A percentile compares a stretch with the other conserved stretches of the same genome.
phyloP scores from a whole-genome alignment of 2,797 vertebrate species.

The Jordanella pulchra region DNA sequence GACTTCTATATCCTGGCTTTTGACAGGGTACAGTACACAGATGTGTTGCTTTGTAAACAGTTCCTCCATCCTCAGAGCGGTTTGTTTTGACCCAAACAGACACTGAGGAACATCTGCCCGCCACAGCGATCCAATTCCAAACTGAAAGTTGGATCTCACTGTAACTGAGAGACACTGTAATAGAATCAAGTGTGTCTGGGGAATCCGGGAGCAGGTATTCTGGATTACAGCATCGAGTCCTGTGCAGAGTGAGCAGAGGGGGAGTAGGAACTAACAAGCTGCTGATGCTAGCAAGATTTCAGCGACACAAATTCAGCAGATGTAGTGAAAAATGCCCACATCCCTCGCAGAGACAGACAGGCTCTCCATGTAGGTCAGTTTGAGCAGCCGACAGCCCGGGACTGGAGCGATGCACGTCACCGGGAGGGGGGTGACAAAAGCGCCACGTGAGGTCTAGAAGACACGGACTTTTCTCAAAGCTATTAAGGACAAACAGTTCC shows the following conservation, averaged over 20 bases:
- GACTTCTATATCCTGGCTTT: slow-evolving; percentile 59
- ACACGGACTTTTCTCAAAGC: slow-evolving; percentile 12
- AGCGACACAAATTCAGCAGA: slow-evolving; percentile 62
- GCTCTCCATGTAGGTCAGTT: slow-evolving; percentile 67
- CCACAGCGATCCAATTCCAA: slow-evolving; percentile 57
- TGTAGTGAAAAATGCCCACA: slow-evolving; percentile 52
- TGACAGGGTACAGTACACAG: slow-evolving; percentile 77
- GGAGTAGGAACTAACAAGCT: slow-evolving; percentile 74
- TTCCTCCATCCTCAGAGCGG: slow-evolving; percentile 35
- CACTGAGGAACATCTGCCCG: slow-evolving; percentile 73
- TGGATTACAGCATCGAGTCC: slow-evolving; percentile 62
- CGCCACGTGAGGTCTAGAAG: slow-evolving; percentile 19
- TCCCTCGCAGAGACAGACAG: slow-evolving; percentile 51
- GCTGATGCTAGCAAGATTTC: slow-evolving; percentile 68
- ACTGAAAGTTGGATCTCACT: slow-evolving; percentile 55
- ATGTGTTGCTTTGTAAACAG: slow-evolving; percentile 72
- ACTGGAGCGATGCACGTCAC: slow-evolving; percentile 47
- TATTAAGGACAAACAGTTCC: slow-evolving; percentile 41
- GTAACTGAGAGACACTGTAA: slow-evolving; percentile 42
- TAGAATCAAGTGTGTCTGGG: slow-evolving; percentile 19
- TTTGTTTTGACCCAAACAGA: slow-evolving; percentile 63
- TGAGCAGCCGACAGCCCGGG: slow-evolving; percentile 44
- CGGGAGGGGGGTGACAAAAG: slow-evolving; percentile 41
- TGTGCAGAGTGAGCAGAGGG: slow-evolving; percentile 50
- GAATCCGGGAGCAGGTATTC: slow-evolving; percentile 40